Percentiles rank a stretch among this genome's conserved stretches.
These are phyloP conservation scores for Falco peregrinus DNA, from an alignment of 2,797 vertebrate species.

Conservation along the genomic window DNA sequence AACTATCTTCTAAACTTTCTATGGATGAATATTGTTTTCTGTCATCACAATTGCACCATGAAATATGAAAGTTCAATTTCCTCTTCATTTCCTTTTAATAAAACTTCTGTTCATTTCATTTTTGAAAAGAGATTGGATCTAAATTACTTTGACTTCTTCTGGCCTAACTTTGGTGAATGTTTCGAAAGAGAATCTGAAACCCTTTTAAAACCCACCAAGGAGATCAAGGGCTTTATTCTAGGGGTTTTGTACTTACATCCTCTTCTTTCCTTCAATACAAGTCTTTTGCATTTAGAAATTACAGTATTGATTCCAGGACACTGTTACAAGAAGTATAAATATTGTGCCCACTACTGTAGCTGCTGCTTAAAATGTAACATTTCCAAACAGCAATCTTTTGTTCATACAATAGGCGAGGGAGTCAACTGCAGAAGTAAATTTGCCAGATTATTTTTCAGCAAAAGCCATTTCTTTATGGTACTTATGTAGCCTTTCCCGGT, in stretches of 20 bases:
- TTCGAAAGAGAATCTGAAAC: constrained; percentile 46
- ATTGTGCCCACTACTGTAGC: background rate
- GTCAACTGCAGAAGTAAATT: background rate
- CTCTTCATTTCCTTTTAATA: constrained; percentile 84
- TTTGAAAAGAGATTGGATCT: constrained; percentile 80
- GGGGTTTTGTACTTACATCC: background rate
- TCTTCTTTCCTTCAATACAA: background rate
- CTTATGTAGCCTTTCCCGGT: background rate
- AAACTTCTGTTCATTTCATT: constrained; percentile 80
- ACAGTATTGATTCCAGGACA: background rate
- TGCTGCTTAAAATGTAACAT: background rate
- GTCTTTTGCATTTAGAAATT: constrained; percentile 25
- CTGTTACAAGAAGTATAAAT: background rate
- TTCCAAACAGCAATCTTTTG: background rate
- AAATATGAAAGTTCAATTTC: constrained; percentile 83
- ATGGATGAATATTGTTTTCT: constrained; percentile 75
- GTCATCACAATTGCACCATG: constrained; percentile 78
- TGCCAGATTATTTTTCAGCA: background rate
- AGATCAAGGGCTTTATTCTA: background rate
- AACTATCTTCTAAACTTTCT: constrained; percentile 73
- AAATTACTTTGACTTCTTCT: constrained; percentile 81
- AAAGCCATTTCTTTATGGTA: background rate
- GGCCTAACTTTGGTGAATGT: constrained; percentile 69
- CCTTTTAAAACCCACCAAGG: constrained; percentile 12
- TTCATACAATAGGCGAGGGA: background rate